Base-by-base conservation (phyloP, 2,113 vertebrate genomes). In the Axis porcinus region DNA sequence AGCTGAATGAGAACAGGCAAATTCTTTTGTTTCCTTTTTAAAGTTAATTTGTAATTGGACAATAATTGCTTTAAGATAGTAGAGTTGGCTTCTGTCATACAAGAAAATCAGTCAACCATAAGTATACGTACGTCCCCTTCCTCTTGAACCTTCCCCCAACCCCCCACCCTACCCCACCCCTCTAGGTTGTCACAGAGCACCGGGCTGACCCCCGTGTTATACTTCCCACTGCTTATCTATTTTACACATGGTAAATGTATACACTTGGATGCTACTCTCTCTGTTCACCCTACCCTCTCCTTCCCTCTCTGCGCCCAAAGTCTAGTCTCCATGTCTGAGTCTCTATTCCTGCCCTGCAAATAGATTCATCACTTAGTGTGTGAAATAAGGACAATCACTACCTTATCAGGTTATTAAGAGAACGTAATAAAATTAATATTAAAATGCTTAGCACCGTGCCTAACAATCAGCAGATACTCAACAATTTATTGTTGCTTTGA, bases 381-480 rank as follows among this genome's bases (percentile, higher is more conserved):
- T 52, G 57, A 91, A 94, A 76, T 55, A 87, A 52, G 21, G 62
- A 76, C 28, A 79, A 78, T 36, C 89, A 67, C 7, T 30, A n/a
- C 27, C 6, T 67, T 50, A 92, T 54, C 9, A 54, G 14, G 1
- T 45, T 40, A 13, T 19, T 81, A 58, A 83, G 45, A 40, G 45
- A 96, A 40, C 33, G 15, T 78, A 76, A 54, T 78, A n/a, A 86
- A 74, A 60, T 64, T 60, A 28, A 85, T 50, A 86, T 89, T 76
- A 52, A 95, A 82, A 82, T 92, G 14, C 9, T 58, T 74, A 88
- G 36, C 30, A 64, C 3, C 81, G 4, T 54, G 4, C 40, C 50
- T 94, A 58, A 45, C 9, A 52, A 47, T 40, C 79, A 64, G 36
- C 36, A 74, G 36, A 40, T 43, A 30, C 28, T 86, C 70, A 55